phyloP scores from a whole-genome alignment of 2,113 vertebrate genomes.

The Malurus alboscapulatus region DNA sequence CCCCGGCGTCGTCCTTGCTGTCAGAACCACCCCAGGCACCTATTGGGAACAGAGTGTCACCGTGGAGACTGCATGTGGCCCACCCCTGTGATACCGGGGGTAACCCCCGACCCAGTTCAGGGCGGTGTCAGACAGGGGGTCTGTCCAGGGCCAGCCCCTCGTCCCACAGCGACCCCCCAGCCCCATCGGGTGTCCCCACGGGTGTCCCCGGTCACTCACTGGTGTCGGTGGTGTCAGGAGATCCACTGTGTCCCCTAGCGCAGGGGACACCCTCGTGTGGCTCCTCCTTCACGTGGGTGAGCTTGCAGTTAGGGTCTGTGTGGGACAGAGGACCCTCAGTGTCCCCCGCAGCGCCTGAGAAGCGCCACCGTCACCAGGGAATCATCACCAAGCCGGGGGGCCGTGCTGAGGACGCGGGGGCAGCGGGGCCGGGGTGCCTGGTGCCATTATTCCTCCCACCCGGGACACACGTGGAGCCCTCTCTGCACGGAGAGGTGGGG shows the following conservation, averaged over 20 bases:
- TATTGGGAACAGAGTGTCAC: rapidly evolving
- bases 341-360: rapidly evolving
- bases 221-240: not conserved
- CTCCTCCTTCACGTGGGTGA: not conserved
- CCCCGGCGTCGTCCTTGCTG: not conserved
- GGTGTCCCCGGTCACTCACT: not conserved
- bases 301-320: not conserved
- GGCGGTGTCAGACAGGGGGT: not conserved
- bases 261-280: rapidly evolving
- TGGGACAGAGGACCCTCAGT: not conserved
- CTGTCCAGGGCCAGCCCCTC: not conserved
- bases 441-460: not conserved
- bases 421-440: not conserved
- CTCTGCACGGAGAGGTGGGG: not conserved
- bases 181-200: not conserved
- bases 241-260: rapidly evolving
- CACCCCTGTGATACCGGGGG: not conserved
- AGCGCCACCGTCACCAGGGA: not conserved
- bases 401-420: not conserved
- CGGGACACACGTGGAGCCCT: not conserved
- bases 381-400: not conserved
- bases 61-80: too few relatives aligned
- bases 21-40: not conserved
- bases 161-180: too few relatives aligned
- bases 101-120: too few relatives aligned